These are phyloP conservation scores for Tylochromis polylepis DNA, from an alignment of 2,113 vertebrate species.

Conservation along the genomic window DNA sequence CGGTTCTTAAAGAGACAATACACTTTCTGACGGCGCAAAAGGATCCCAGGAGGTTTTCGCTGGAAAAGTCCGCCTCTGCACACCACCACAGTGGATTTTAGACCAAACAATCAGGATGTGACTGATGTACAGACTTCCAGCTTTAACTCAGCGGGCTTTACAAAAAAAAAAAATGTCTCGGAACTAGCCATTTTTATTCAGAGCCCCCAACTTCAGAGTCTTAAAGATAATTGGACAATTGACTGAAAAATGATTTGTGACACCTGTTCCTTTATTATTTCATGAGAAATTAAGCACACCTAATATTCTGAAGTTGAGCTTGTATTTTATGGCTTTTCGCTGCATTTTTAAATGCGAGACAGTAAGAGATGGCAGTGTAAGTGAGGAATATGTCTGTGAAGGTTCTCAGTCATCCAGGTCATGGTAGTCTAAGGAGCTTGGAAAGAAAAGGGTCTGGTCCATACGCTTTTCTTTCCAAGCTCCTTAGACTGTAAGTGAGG, in stretches of 20 bases:
- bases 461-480: too few relatives aligned
- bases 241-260: background rate
- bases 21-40: background rate
- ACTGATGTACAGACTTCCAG: background rate
- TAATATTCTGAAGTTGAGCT: rapidly evolving
- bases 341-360: background rate
- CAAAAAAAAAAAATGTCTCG: background rate
- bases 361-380: rapidly evolving
- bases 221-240: background rate
- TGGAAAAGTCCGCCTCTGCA: background rate
- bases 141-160: background rate
- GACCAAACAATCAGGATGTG: background rate
- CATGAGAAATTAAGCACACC: background rate
- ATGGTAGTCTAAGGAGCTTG: too few relatives aligned
- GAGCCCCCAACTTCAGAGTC: background rate
- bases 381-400: too few relatives aligned
- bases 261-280: background rate
- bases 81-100: background rate
- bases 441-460: too few relatives aligned
- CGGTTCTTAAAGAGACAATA: constrained; percentile 44
- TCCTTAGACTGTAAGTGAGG: background rate
- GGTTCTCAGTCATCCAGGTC: too few relatives aligned
- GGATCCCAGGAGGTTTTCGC: background rate
- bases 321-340: background rate
- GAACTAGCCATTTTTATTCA: background rate